phyloP scores from a whole-genome alignment of 2,888 invertebrate genomes.

The Calameuta pallipes region DNA sequence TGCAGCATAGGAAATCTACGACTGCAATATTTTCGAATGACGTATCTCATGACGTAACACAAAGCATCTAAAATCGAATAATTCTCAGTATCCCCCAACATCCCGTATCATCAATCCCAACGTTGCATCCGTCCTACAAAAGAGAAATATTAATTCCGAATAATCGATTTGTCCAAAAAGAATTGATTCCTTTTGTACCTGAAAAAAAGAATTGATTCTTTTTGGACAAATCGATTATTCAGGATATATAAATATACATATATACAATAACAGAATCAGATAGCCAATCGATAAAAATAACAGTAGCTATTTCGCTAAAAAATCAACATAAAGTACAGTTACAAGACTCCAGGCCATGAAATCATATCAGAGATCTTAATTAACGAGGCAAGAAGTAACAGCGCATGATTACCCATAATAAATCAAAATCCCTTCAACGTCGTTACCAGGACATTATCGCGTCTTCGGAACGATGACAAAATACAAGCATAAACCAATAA shows the following conservation, averaged over 20 bases:
- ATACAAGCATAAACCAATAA: neutral
- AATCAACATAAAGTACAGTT: neutral
- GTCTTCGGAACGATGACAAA: neutral
- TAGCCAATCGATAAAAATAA: neutral
- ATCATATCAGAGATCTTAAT: neutral
- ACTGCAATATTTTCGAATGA: neutral
- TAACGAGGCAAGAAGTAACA: neutral
- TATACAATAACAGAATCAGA: neutral
- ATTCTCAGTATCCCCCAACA: no score
- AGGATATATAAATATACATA: neutral
- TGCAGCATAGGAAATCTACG: constrained; percentile 19
- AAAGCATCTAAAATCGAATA: neutral
- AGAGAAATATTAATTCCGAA: neutral
- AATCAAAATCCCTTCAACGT: neutral
- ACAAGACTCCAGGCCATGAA: neutral
- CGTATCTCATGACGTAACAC: neutral
- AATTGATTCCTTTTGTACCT: no score
- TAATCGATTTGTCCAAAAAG: neutral
- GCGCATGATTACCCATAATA: neutral
- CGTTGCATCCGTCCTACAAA: neutral
- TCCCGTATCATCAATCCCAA: no score
- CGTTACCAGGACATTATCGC: neutral
- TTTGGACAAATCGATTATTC: no score
- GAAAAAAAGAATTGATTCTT: no score
- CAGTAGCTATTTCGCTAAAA: neutral